A percentile compares a stretch with the other conserved stretches of the same genome.
Conservation (phyloP, 2,797 vertebrate genomes). For the Anas bahamensis region DNA sequence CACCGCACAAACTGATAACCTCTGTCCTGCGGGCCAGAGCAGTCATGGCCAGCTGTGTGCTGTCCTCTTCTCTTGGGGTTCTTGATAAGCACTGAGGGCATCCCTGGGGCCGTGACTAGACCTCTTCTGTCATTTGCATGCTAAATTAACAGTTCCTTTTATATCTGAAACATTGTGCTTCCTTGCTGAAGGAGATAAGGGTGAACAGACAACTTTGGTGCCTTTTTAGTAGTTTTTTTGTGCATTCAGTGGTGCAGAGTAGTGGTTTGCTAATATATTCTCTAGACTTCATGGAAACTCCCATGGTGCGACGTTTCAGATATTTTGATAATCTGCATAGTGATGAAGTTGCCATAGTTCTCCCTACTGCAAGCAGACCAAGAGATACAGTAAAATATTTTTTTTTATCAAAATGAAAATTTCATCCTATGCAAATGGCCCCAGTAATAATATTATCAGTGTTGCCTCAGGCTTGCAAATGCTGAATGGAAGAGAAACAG, state of each 20-base stretch:
- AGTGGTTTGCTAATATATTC: neutral
- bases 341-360: neutral
- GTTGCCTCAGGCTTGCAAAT: constrained; percentile 55
- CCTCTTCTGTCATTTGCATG: neutral
- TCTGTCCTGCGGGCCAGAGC: neutral
- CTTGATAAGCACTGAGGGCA: fast-evolving
- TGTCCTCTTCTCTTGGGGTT: neutral
- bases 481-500: constrained; percentile 19
- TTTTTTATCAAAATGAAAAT: constrained; percentile 41
- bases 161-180: neutral
- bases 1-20: fast-evolving
- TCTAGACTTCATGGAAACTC: neutral
- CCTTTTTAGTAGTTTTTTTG: neutral
- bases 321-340: neutral
- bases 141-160: neutral
- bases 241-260: neutral
- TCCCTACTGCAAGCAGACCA: neutral
- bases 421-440: constrained; percentile 59
- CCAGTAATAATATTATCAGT: constrained; percentile 35
- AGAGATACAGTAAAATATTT: neutral
- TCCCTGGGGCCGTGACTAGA: neutral
- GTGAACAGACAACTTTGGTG: neutral
- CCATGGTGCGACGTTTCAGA: neutral
- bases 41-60: neutral
- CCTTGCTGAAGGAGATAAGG: neutral